Base-by-base conservation (phyloP, 2,797 vertebrate genomes). In the Esox lucius region DNA sequence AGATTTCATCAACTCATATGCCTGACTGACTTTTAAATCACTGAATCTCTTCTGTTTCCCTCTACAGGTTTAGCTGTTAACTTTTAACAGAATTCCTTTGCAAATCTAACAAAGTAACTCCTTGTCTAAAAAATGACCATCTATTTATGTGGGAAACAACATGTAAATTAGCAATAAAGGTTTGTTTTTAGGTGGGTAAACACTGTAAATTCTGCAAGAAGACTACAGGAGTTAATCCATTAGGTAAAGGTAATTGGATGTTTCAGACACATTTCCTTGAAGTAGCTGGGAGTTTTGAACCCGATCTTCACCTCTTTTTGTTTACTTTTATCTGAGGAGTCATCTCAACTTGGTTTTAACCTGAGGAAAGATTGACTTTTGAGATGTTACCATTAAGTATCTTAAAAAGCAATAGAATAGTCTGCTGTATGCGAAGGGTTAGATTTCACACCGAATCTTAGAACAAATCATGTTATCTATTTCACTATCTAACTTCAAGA, bases 231-330 rank as follows among this genome's bases (percentile, higher is more conserved):
- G 75, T 79, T 90, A 90, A 92, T 91, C 90, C 86, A 79, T 88
- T 86, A 80, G 86, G 83, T 87, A 74, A 81, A 78, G 80, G 85
- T 90, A 91, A 92, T 84, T 72, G 86, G 90, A 92, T 91, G 84
- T 87, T 88, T 86, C 86, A 84, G 75, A 77, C 8, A 65, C 76
- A 84, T 87, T 81, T 86, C 83, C 80, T 24, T 85, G 68, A 84
- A 78, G 61, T 53, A 74, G 75, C 78, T 64, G n/a, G 59, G 77
- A 67, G 56, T 77, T 19, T 73, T 70, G 74, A 64, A 83, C 85
- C 80, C 9, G 53, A 81, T 77, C 70, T 24, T 74, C 79, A 69
- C 26, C 15, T 31, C 26, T 64, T 64, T 80, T 78, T 79, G 75
- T 84, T 81, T 82, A 72, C 81, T 75, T 81, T 62, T 64, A 67